Percentiles rank a stretch among this genome's conserved stretches.
Evolutionary conservation across 2,797 vertebrate genomes (phyloP).

Genomic region (Rhinella marina): DNA sequence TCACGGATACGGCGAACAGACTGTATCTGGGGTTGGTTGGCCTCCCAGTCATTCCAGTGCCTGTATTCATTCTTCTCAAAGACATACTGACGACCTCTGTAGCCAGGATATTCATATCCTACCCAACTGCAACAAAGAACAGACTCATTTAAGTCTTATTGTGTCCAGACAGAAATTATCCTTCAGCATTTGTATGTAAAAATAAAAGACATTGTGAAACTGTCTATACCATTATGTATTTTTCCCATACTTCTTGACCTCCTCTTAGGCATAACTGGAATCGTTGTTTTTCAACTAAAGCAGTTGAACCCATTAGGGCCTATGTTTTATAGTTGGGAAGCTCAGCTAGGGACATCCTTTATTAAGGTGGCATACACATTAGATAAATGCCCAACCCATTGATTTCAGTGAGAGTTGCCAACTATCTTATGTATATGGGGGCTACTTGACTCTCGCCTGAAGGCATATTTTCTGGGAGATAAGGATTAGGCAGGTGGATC

Average conservation of each 20-base stretch:
- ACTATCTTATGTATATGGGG: too few species aligned
- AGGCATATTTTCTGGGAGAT: too few species aligned
- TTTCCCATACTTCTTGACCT: too few species aligned
- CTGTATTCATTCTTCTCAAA: constrained; percentile 89
- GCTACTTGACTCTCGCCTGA: too few species aligned
- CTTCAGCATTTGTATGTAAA: not conserved
- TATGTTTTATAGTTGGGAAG: too few species aligned
- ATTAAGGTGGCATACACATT: too few species aligned
- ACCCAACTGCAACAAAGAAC: constrained; percentile 82
- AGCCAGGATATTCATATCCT: constrained; percentile 90
- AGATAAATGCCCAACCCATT: too few species aligned
- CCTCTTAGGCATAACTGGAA: not conserved
- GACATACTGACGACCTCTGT: constrained; percentile 88
- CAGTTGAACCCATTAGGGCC: too few species aligned
- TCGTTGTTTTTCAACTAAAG: not conserved
- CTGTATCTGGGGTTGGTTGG: constrained; percentile 87
- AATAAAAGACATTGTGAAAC: not conserved
- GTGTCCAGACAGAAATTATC: not conserved
- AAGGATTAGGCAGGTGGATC: too few species aligned
- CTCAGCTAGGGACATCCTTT: too few species aligned
- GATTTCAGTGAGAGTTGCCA: too few species aligned
- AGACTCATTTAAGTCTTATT: not conserved
- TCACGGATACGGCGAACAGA: constrained; percentile 88
- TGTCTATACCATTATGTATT: not conserved
- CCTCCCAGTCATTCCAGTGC: constrained; percentile 94